These are phyloP conservation scores for Callinectes sapidus DNA, from an alignment of 2,888 invertebrate genomes.

Conservation along the genomic window DNA sequence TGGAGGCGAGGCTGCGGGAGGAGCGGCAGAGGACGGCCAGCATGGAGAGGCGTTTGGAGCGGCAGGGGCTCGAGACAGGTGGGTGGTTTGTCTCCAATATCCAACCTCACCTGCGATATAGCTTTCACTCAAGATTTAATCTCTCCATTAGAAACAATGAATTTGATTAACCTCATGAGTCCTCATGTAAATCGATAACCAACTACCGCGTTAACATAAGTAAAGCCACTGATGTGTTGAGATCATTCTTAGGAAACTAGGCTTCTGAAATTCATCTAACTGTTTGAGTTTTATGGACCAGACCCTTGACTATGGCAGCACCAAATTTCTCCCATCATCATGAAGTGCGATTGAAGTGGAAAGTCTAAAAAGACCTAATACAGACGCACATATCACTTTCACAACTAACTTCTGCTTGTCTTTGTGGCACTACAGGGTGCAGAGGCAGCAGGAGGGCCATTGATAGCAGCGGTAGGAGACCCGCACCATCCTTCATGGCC, in stretches of 20 bases:
- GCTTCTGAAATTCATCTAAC: background rate
- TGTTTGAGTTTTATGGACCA: no score
- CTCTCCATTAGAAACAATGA: background rate
- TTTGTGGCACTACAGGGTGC: background rate
- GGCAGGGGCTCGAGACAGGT: conserved; percentile 20
- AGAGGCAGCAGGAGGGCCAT: conserved; percentile 8
- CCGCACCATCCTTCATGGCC: conserved; percentile 38
- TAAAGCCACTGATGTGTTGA: background rate
- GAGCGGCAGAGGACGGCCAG: conserved; percentile 50
- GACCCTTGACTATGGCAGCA: background rate
- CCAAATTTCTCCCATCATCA: background rate
- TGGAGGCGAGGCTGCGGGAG: conserved; percentile 52
- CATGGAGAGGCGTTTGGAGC: conserved; percentile 48
- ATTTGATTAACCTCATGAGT: background rate
- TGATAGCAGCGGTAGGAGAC: conserved; percentile 42
- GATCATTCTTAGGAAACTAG: background rate
- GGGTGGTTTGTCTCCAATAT: background rate
- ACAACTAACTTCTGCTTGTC: background rate
- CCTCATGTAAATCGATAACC: background rate
- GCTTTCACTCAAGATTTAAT: no score
- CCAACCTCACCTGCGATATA: background rate
- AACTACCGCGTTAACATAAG: background rate
- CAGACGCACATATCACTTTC: background rate
- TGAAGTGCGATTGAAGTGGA: background rate
- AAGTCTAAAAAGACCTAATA: background rate